Conservation (phyloP, 2,113 vertebrate species). For the Peromyscus polionotus region DNA sequence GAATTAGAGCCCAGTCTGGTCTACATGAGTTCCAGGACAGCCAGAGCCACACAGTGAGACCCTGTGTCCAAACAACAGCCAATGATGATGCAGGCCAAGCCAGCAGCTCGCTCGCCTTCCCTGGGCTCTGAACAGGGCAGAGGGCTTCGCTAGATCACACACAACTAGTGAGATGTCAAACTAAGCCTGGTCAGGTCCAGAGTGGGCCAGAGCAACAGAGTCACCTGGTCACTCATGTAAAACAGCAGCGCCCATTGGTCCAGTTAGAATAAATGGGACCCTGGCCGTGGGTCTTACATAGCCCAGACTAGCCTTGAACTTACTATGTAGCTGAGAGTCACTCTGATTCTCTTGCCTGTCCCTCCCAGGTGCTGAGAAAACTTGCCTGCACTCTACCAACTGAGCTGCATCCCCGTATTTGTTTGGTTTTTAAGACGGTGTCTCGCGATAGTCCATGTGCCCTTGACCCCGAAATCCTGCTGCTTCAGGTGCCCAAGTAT, state of each 20-base stretch:
- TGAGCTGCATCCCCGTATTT: not conserved
- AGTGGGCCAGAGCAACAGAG: not conserved
- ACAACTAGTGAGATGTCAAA: not conserved
- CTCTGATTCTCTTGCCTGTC: not conserved
- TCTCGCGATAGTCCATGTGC: not conserved
- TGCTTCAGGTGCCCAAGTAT: not conserved
- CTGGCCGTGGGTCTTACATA: not conserved
- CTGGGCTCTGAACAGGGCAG: not conserved
- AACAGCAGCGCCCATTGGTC: not conserved
- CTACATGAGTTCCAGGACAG: not conserved
- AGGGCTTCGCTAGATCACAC: not conserved
- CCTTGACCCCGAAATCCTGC: not conserved
- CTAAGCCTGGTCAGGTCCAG: slow-evolving; percentile 1
- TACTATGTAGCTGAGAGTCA: not conserved
- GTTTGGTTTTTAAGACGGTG: not conserved
- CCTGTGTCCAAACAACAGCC: not conserved
- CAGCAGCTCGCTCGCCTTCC: not conserved
- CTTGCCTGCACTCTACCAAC: not conserved
- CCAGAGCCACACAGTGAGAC: not conserved
- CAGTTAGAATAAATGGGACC: not conserved
- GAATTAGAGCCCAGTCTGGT: not conserved
- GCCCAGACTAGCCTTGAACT: not conserved
- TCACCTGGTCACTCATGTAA: not conserved
- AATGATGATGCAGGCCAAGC: not conserved
- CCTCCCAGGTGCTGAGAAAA: not conserved